A percentile compares a stretch with the other conserved stretches of the same genome.
These are phyloP conservation scores for Anarhynchus alexandrinus DNA, from an alignment of 2,113 vertebrate genomes.

Conservation along the genomic window DNA sequence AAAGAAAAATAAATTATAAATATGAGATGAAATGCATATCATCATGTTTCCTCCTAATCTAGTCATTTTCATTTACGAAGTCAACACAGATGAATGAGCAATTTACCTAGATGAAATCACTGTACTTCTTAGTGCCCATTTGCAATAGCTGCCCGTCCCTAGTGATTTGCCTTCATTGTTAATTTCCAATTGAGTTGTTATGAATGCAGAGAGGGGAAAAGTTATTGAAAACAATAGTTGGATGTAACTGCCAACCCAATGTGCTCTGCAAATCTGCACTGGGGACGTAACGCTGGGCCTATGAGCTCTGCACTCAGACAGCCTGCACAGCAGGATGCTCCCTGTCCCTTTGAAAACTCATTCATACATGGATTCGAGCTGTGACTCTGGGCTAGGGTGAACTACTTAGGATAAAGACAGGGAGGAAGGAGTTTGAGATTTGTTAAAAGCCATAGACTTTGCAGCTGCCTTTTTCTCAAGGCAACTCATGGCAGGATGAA, in stretches of 20 bases:
- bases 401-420: neutral
- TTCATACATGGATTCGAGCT: neutral
- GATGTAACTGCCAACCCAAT: neutral
- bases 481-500: neutral
- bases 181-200: neutral
- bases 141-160: neutral
- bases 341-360: neutral
- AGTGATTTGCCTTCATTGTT: neutral
- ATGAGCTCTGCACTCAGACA: neutral
- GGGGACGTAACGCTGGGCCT: rapidly evolving
- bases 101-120: neutral
- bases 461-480: neutral
- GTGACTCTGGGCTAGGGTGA: neutral
- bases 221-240: neutral
- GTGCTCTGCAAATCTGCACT: neutral
- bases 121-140: neutral
- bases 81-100: conserved; percentile 19
- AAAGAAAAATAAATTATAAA: neutral
- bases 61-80: neutral
- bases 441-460: neutral
- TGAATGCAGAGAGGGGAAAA: neutral
- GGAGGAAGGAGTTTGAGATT: neutral
- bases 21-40: neutral
- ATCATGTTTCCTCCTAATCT: neutral
- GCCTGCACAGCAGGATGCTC: neutral